These are phyloP conservation scores for Andrena flavipes DNA, from an alignment of 2,888 invertebrate genomes.

Conservation along the genomic window DNA sequence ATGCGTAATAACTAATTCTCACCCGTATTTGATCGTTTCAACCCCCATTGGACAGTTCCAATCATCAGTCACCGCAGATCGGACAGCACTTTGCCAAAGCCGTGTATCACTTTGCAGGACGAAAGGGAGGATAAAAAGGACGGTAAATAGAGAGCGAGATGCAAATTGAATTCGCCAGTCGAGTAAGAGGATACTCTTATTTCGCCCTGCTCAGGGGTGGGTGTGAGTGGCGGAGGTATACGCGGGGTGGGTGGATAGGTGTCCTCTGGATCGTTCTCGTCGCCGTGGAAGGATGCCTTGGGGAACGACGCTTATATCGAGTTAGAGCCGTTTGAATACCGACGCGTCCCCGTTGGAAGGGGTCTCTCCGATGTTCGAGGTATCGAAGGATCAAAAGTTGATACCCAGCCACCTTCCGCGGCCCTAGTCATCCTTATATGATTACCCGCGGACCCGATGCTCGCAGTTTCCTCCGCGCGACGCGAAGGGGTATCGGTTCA, in stretches of 20 bases:
- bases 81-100: not conserved
- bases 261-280: slow-evolving; percentile 60
- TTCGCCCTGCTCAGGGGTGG: slow-evolving; percentile 53
- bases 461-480: slow-evolving; percentile 35
- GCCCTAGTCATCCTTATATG: slow-evolving; percentile 75
- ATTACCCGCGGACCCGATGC: slow-evolving; percentile 77
- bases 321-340: slow-evolving; percentile 84
- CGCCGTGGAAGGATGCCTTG: slow-evolving; percentile 72
- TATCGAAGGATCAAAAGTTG: slow-evolving; percentile 80
- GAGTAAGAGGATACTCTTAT: slow-evolving; percentile 71
- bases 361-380: slow-evolving; percentile 56
- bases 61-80: not conserved
- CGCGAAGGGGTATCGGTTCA: slow-evolving; percentile 50
- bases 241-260: slow-evolving; percentile 48
- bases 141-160: slow-evolving; percentile 71
- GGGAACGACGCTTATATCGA: slow-evolving; percentile 83
- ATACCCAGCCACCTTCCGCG: slow-evolving; percentile 68
- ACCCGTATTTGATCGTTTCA: not conserved
- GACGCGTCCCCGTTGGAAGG: slow-evolving; percentile 59
- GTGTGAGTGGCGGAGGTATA: slow-evolving; percentile 42
- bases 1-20: not conserved
- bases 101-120: not conserved
- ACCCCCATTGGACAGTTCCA: not conserved
- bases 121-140: not conserved
- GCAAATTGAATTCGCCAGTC: slow-evolving; percentile 80